A percentile compares a stretch with the other conserved stretches of the same genome.
These are phyloP conservation scores for Plotosus lineatus DNA, from an alignment of 2,113 vertebrate genomes.

Conservation along the genomic window DNA sequence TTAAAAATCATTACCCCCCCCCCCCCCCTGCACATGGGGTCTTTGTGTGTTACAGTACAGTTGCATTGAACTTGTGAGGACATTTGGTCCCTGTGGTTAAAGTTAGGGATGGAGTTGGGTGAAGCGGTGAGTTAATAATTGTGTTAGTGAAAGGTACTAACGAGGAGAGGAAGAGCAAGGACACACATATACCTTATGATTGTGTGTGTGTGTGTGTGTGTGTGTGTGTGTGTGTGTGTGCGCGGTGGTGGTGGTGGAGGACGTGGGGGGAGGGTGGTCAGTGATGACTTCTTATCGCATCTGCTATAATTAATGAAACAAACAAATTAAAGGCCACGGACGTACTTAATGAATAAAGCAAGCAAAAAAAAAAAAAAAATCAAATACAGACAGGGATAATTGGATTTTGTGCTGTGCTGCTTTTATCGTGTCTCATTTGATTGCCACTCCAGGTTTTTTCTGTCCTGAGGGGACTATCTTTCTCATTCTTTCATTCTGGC, in stretches of 20 bases:
- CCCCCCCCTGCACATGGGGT: too few species aligned
- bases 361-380: constrained; percentile 31
- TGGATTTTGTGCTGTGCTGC: not conserved
- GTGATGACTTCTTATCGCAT: constrained; percentile 26
- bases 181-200: not conserved
- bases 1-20: too few species aligned
- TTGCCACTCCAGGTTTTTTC: not conserved
- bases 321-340: constrained; percentile 25
- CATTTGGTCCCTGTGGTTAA: not conserved
- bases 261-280: too few species aligned
- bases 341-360: constrained; percentile 24
- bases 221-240: constrained; percentile 12
- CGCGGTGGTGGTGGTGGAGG: too few species aligned
- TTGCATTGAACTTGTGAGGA: not conserved
- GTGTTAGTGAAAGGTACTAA: not conserved
- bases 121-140: not conserved
- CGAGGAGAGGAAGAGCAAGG: not conserved
- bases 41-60: not conserved
- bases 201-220: constrained; percentile 11
- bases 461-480: not conserved
- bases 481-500: not conserved
- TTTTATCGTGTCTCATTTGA: constrained; percentile 13
- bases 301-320: constrained; percentile 22
- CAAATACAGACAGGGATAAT: constrained; percentile 20
- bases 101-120: not conserved